Evolutionary conservation across 92 coral and sea anemone species (phyloP).

Genomic region (Pocillopora grandis): DNA sequence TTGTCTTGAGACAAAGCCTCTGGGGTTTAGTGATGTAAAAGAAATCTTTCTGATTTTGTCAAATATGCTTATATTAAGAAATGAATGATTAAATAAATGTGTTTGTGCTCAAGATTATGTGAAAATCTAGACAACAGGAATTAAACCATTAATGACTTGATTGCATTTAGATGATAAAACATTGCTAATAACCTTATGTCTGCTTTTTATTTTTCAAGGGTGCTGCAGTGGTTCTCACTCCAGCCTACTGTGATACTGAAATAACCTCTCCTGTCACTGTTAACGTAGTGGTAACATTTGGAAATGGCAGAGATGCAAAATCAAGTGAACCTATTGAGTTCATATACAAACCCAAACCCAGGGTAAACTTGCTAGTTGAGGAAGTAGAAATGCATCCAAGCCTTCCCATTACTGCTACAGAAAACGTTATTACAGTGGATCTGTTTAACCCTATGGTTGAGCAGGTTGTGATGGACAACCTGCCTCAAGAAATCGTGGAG

Average conservation of each 20-base stretch:
- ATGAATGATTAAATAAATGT: too few relatives aligned
- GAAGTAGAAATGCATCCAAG: conserved; percentile 46
- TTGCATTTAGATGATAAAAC: too few relatives aligned
- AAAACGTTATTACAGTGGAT: conserved; percentile 21
- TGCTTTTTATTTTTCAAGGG: conserved; percentile 60
- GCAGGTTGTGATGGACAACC: conserved; percentile 21
- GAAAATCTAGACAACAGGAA: too few relatives aligned
- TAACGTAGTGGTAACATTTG: conserved; percentile 81
- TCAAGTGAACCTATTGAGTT: conserved; percentile 95
- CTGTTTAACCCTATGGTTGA: conserved; percentile 18
- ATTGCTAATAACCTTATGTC: neutral
- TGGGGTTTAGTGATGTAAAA: too few relatives aligned
- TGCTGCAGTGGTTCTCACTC: conserved; percentile 90
- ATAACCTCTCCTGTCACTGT: conserved; percentile 90
- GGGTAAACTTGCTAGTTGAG: conserved; percentile 4
- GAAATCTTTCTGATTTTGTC: too few relatives aligned
- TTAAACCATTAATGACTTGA: too few relatives aligned
- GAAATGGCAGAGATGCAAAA: conserved; percentile 73
- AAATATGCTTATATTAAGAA: too few relatives aligned
- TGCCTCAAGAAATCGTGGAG: conserved; percentile 9
- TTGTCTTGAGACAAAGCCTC: too few relatives aligned
- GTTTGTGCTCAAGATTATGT: too few relatives aligned
- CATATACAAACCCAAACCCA: conserved; percentile 82
- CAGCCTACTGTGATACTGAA: conserved; percentile 78
- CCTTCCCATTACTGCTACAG: conserved; percentile 22